Evolutionary conservation across 2,797 vertebrate species (phyloP).

Genomic region (Babyrousa celebensis): DNA sequence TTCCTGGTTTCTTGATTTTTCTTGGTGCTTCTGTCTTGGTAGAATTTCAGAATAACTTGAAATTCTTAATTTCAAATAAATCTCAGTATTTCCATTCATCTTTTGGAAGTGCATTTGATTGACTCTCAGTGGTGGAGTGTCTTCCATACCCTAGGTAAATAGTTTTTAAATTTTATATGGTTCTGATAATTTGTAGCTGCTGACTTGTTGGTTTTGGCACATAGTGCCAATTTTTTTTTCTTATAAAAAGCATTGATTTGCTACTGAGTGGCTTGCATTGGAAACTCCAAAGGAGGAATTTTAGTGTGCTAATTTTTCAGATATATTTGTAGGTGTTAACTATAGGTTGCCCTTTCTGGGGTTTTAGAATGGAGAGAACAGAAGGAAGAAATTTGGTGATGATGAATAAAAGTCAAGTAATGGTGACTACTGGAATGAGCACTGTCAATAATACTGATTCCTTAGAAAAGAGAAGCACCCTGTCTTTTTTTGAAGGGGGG

Average conservation of each 20-base stretch:
- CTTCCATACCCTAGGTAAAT: neutral
- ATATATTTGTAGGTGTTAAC: neutral
- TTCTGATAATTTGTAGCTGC: neutral
- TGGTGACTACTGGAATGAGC: neutral
- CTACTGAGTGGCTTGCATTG: neutral
- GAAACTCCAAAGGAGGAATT: neutral
- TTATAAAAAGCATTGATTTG: neutral
- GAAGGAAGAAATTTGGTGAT: neutral
- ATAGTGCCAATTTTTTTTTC: constrained; percentile 8
- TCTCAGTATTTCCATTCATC: neutral
- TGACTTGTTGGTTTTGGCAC: neutral
- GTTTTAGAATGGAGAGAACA: neutral
- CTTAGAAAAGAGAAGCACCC: neutral
- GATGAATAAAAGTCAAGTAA: neutral
- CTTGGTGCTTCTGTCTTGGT: neutral
- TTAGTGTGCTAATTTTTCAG: neutral
- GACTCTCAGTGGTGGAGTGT: neutral
- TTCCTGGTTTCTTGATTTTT: neutral
- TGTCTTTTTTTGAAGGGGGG: neutral
- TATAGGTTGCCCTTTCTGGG: neutral
- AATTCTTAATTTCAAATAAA: neutral
- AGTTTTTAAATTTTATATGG: neutral
- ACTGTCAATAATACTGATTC: neutral
- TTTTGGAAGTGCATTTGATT: neutral
- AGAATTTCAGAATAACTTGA: neutral